Base-by-base conservation (phyloP, 2,888 invertebrate species). In the Drosophila villosipedis region DNA sequence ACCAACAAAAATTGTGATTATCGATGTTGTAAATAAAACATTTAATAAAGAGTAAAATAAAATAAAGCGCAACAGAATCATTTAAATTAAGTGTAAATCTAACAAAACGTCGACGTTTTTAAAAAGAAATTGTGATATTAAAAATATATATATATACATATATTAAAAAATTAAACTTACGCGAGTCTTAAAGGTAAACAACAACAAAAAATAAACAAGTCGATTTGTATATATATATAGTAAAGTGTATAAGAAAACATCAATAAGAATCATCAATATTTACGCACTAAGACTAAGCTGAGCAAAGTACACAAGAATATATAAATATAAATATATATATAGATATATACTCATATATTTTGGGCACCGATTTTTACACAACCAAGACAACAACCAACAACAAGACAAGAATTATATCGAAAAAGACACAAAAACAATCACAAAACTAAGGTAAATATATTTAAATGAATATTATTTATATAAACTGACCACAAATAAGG, bases 61-160 rank as follows among this genome's bases (percentile, higher is more conserved):
- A 69, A 19, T 66, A 61, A 61, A 67, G 65, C 60, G 54, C 54
- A 69, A 63, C 61, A 58, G 67, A 74, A 80, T 75, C 74, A 67
- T 67, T 66, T 71, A 68, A 73, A 62, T 52, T 83, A 90, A 89
- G 89, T 88, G 91, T 86, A 89, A 81, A 90, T 85, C 73, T 80
- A 61, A 68, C 68, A 73, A 90, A 86, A 89, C 87, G 87, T 76
- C 80, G 70, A 90, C 84, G 89, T 87, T 87, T 88, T 83, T 73
- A 86, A 88, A 87, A 83, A 89, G 71, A 85, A 84, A 81, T 90
- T 90, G 90, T 90, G 90, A 90, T 90, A 90, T 84, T 91, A 91
- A 68, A 82, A 76, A 79, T 73, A 65, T 63, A 76, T 59, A 61
- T 9, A 76, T 59, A 61, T 10, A 50, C 25, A 58, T 35, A 41